Conservation (phyloP, 2,888 invertebrate species). For the Epinotia bilunana region DNA sequence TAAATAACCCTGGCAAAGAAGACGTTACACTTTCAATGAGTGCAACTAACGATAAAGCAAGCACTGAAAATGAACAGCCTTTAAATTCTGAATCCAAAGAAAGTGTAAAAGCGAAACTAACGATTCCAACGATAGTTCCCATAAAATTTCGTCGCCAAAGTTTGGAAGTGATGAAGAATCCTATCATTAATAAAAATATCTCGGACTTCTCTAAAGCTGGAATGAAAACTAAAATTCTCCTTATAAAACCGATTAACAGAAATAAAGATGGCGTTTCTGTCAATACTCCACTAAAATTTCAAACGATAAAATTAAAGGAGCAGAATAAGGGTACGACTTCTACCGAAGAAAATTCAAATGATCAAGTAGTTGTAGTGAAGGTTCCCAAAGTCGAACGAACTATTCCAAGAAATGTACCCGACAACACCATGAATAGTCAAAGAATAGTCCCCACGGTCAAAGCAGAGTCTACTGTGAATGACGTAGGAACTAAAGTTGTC, state of each 20-base stretch:
- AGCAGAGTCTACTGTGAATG: conserved; percentile 1
- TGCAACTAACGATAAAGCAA: conserved; percentile 35
- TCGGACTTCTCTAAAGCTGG: conserved; percentile 75
- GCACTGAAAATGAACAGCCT: conserved; percentile 46
- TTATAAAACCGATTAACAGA: conserved; percentile 77
- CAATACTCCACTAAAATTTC: conserved; percentile 70
- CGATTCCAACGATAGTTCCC: conserved; percentile 65
- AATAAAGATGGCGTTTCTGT: conserved; percentile 66
- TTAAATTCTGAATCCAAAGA: conserved; percentile 48
- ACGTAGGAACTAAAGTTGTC: conserved; percentile 1
- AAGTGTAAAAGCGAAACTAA: conserved; percentile 54
- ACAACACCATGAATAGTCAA: conserved; percentile 46
- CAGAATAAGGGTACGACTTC: conserved; percentile 60
- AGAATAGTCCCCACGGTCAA: conserved; percentile 35
- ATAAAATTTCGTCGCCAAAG: conserved; percentile 73
- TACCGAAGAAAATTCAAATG: conserved; percentile 64
- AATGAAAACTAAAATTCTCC: conserved; percentile 79
- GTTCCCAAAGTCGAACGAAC: conserved; percentile 73
- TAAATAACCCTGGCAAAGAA: conserved; percentile 46
- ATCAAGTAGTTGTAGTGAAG: conserved; percentile 75
- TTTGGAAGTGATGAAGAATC: conserved; percentile 76
- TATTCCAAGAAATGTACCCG: conserved; percentile 54
- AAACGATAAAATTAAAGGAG: conserved; percentile 89
- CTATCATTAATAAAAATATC: conserved; percentile 75
- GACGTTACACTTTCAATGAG: conserved; percentile 36